Base-by-base conservation (phyloP, 2,113 vertebrate species). In the Papio anubis region DNA sequence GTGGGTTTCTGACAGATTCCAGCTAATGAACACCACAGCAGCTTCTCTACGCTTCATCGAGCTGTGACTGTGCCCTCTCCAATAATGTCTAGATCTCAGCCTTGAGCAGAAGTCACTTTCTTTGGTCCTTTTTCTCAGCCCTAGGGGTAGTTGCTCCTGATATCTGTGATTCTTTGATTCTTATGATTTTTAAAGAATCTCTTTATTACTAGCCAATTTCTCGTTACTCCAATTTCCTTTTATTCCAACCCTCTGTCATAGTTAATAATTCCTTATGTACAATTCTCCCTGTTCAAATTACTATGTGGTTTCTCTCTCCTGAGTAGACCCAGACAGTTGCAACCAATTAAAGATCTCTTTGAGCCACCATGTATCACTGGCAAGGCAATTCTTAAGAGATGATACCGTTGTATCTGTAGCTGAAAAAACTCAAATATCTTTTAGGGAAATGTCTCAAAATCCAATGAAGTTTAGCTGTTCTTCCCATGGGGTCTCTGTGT, bases 391-490 rank as follows among this genome's bases (percentile, higher is more conserved):
- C 45, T 73, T 97, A 85, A 92, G 55, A 64, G 72, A 50, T 43
- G 17, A 95, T 86, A 72, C 45, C 52, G 30, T 30, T 94, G 76
- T 64, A 20, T 25, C 52, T 78, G 3, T 55, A 92, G 48, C 32
- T 90, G 32, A 83, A 83, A 90, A 82, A 40, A 79, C 48, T 88
- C n/a, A 88, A 59, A 81, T 91, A 45, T 40, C 17, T 1, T 97
- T 79, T 93, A 89, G 52, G 57, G n/a, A 78, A 95, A 88, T 91
- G 40, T 73, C 40, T 75, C 78, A 96, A 78, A 94, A 87, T 87
- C 13, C 12, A 52, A 13, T 57, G 43, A 48, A 50, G 20, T 57
- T 86, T 7, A 96, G 16, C 50, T 66, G 12, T 93, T 52, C 18
- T 94, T 95, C 14, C 61, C 7, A 1, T 81, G 11, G 18, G 83